These are phyloP conservation scores for Leptonema lineaticorne DNA, from an alignment of 1,140 invertebrate genomes.

Conservation along the genomic window DNA sequence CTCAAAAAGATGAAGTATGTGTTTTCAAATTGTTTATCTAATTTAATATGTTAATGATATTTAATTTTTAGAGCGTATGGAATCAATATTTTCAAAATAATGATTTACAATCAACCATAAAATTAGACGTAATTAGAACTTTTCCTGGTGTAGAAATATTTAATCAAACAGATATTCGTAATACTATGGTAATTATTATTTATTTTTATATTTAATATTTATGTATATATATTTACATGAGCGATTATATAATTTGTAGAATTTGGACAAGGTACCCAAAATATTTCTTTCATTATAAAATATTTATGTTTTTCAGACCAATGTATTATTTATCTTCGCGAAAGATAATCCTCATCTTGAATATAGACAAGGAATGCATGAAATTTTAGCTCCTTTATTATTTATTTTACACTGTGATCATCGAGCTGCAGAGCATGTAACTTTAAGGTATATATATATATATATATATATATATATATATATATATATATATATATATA, in stretches of 20 bases:
- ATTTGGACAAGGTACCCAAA: too few relatives aligned
- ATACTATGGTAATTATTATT: slow-evolving; percentile 58
- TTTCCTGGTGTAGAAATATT: slow-evolving; percentile 76
- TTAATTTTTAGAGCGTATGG: slow-evolving; percentile 63
- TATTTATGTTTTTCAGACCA: slow-evolving; percentile 33
- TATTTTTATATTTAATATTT: neutral
- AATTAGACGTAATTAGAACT: slow-evolving; percentile 72
- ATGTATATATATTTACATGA: neutral
- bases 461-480: neutral
- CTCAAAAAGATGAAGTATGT: slow-evolving; percentile 31
- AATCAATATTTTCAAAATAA: slow-evolving; percentile 73
- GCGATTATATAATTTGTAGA: neutral
- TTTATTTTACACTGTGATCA: slow-evolving; percentile 73
- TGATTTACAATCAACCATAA: slow-evolving; percentile 65
- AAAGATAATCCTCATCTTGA: slow-evolving; percentile 65
- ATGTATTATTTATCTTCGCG: slow-evolving; percentile 57
- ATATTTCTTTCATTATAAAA: neutral
- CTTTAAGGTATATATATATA: slow-evolving; percentile 24
- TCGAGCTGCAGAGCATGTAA: slow-evolving; percentile 50
- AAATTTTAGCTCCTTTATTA: slow-evolving; percentile 70
- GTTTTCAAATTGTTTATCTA: neutral
- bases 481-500: neutral
- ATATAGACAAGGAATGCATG: slow-evolving; percentile 78
- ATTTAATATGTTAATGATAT: neutral
- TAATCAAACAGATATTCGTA: slow-evolving; percentile 60